Percentiles rank a stretch among this genome's conserved stretches.
Evolutionary conservation across 2,113 vertebrate genomes (phyloP).

Genomic region (Phyllostomus hastatus): DNA sequence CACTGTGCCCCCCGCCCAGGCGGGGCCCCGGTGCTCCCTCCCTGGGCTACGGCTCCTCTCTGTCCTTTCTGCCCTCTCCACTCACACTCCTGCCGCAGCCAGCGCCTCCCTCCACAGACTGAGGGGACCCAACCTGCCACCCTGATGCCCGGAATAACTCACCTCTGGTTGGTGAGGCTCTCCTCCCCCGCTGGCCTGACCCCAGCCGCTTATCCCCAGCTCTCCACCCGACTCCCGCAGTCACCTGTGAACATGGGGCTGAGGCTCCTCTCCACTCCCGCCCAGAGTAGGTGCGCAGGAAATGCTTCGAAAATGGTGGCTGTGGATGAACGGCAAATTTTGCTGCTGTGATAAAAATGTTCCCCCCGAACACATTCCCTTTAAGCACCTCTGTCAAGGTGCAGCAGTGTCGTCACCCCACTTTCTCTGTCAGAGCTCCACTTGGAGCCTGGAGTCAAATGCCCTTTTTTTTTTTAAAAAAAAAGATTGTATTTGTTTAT

Average conservation of each 20-base stretch:
- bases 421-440: not conserved
- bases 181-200: not conserved
- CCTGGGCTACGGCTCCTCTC: not conserved
- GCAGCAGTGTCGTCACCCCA: accelerated
- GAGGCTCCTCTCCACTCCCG: not conserved
- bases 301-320: not conserved
- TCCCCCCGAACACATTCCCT: not conserved
- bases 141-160: too few relatives aligned
- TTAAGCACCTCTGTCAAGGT: not conserved
- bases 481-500: too few relatives aligned
- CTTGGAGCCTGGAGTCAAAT: not conserved
- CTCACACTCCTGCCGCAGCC: not conserved
- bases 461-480: not conserved
- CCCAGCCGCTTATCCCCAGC: accelerated
- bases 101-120: not conserved
- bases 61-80: not conserved
- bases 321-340: not conserved
- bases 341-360: not conserved
- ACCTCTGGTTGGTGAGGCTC: not conserved
- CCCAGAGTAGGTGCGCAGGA: not conserved
- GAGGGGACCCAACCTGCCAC: not conserved
- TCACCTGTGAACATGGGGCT: not conserved
- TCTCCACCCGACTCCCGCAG: not conserved
- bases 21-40: not conserved
- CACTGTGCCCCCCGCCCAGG: not conserved